Evolutionary conservation across 1,140 invertebrate species (phyloP), one percentile per base, ranked within the genome.

Genomic region (Plodia interpunctella): DNA sequence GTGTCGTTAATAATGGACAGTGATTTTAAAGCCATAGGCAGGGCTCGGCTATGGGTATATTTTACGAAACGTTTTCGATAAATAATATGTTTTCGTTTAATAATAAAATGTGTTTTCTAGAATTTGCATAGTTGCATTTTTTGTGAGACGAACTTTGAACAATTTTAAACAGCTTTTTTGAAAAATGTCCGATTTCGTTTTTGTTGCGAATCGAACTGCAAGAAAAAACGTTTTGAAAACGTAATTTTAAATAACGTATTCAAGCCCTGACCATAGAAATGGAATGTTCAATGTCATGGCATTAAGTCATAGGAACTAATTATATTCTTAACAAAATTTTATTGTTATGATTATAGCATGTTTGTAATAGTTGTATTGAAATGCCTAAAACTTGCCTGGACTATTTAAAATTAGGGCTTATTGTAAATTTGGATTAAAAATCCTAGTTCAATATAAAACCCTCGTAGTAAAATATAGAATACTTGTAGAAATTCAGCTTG

Each of bases 311-410:
- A 55, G 18, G 30, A 44, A 53, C 53, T 32, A 32, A 35, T 57
- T n/a, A 0, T 62, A 55, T 49, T n/a, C n/a, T 25, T 54, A 55
- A 51, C 17, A 35, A 60, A 52, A 57, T 49, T 53, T 56, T 51
- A 50, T 63, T 63, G 25, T 63, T 54, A 54, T 63, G 53, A 54
- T 55, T 62, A 35, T 66, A 44, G 56, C 50, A 18, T 62, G 54
- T 62, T 60, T 62, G 57, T 64, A 65, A 60, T 72, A 65, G 62
- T 65, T 53, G 51, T 68, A 74, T 65, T 65, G 62, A 76, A 76
- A 77, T 80, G 80, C 81, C 81, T 79, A 72, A 76, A 75, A 80
- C 81, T 87, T 87, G 82, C 83, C 83, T 83, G 72, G 72, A 66
- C 67, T 66, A 72, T 66, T 67, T 80, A 68, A 73, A 70, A 69